Percentiles rank a stretch among this genome's conserved stretches.
phyloP scores from a whole-genome alignment of 2,113 vertebrate genomes.

The Girardinichthys multiradiatus region DNA sequence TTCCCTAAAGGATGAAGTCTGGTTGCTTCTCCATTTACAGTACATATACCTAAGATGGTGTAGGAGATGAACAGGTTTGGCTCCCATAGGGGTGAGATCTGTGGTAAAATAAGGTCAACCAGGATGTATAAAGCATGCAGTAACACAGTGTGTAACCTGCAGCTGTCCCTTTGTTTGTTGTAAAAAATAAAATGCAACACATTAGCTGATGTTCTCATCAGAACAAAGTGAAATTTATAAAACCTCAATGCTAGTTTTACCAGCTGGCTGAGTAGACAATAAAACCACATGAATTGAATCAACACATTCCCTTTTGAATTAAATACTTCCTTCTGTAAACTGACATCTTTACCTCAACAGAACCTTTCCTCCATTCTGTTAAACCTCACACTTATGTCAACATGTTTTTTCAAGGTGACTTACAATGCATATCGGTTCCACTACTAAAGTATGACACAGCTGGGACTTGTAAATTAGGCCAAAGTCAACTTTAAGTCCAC shows the following conservation, averaged over 20 bases:
- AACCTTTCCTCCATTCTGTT: background rate
- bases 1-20: constrained; percentile 43
- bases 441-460: constrained; percentile 28
- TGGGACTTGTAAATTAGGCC: constrained; percentile 49
- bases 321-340: background rate
- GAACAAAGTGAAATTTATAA: constrained; percentile 2
- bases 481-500: constrained; percentile 29
- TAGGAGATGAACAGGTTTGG: constrained; percentile 12
- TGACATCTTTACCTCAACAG: background rate
- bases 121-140: constrained; percentile 50
- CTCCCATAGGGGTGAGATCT: constrained; percentile 42
- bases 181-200: constrained; percentile 9
- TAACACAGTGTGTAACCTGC: constrained; percentile 12
- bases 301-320: background rate
- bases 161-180: constrained; percentile 42
- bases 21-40: constrained; percentile 45
- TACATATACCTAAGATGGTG: constrained; percentile 20
- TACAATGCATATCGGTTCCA: background rate
- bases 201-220: constrained; percentile 13
- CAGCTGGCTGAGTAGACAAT: background rate
- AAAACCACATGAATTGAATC: background rate
- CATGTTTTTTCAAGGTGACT: constrained; percentile 28
- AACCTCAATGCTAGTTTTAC: constrained; percentile 8
- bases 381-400: constrained; percentile 4
- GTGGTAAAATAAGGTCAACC: constrained; percentile 49